These are phyloP conservation scores for Fistularia tabacaria DNA, from an alignment of 2,797 vertebrate genomes.

Conservation along the genomic window DNA sequence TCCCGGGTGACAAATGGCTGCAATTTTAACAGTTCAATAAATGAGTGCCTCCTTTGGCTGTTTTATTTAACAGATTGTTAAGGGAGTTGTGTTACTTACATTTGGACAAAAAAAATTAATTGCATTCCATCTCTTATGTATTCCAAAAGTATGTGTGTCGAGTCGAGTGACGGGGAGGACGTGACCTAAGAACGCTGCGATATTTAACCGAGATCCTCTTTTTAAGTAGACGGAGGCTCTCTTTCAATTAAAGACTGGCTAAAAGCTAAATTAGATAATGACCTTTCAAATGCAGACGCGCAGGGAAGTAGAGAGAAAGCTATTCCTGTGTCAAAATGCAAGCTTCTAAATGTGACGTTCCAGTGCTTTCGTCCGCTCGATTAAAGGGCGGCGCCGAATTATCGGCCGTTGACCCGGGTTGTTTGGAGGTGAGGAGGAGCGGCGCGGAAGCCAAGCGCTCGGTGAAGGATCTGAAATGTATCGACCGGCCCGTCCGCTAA, in stretches of 20 bases:
- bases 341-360: slow-evolving; percentile 1
- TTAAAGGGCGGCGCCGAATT: not conserved
- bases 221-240: slow-evolving; percentile 62
- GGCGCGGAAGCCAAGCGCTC: no score
- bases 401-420: no score
- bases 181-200: slow-evolving; percentile 60
- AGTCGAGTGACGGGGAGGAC: slow-evolving; percentile 40
- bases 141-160: slow-evolving; percentile 34
- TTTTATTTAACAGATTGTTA: slow-evolving; percentile 9
- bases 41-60: not conserved
- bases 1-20: slow-evolving; percentile 3
- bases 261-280: slow-evolving; percentile 68
- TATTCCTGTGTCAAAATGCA: slow-evolving; percentile 52
- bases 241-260: slow-evolving; percentile 74
- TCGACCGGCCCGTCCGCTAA: no score
- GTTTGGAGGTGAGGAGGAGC: no score
- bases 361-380: no score
- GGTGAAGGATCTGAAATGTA: no score
- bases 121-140: slow-evolving; percentile 30
- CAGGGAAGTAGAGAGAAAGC: slow-evolving; percentile 56
- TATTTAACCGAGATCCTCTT: slow-evolving; percentile 72
- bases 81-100: slow-evolving; percentile 19
- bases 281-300: slow-evolving; percentile 67
- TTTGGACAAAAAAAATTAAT: slow-evolving; percentile 17
- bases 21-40: slow-evolving; percentile 4